Conservation (phyloP, 2,797 vertebrate genomes). For the Acomys russatus region DNA sequence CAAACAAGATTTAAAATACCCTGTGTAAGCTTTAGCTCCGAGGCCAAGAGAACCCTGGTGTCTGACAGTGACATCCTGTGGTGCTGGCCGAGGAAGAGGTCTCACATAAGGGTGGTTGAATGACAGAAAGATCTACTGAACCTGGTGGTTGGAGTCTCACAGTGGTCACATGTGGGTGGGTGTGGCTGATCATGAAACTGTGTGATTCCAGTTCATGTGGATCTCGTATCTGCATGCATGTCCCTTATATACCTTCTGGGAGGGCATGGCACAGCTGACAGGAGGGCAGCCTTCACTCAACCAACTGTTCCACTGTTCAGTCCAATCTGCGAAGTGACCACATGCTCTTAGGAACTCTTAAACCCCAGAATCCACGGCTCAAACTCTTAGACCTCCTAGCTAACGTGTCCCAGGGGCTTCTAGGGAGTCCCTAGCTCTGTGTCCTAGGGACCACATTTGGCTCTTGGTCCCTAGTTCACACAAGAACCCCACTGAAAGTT, state of each 20-base stretch:
- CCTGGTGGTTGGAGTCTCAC: neutral
- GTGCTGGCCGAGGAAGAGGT: neutral
- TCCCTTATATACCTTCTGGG: neutral
- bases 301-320: neutral
- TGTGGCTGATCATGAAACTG: rapidly evolving
- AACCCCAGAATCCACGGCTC: neutral
- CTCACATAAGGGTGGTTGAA: neutral
- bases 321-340: conserved; percentile 29
- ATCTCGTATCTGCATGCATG: neutral
- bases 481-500: conserved; percentile 62
- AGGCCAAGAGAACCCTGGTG: neutral
- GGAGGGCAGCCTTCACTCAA: neutral
- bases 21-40: neutral
- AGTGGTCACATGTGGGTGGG: neutral
- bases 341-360: neutral
- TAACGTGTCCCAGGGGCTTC: conserved; percentile 64
- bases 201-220: neutral
- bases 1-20: neutral
- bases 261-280: neutral
- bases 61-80: too few relatives aligned
- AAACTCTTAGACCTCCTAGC: conserved; percentile 18
- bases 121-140: neutral
- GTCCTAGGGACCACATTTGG: conserved; percentile 61
- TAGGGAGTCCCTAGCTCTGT: conserved; percentile 60
- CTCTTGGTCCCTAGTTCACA: conserved; percentile 27